These are phyloP conservation scores for Drosophila nr. fundita DNA, from an alignment of 2,888 invertebrate species.

Conservation along the genomic window DNA sequence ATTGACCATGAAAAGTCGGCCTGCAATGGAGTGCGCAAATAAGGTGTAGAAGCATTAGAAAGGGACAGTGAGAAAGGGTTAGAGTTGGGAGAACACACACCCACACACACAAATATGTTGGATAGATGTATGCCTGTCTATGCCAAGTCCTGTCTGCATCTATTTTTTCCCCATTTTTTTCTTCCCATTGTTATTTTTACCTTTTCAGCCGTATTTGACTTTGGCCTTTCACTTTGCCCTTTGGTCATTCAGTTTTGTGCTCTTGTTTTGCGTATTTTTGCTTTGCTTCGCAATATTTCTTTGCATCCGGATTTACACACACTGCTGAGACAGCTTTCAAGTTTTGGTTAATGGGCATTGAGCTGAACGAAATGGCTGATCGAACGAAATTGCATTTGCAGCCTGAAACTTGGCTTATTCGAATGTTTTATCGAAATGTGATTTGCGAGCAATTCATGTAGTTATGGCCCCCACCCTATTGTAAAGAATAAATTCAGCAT, in stretches of 20 bases:
- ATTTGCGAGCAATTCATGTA: slow-evolving; percentile 16
- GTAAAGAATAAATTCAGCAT: background rate
- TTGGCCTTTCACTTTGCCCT: slow-evolving; percentile 29
- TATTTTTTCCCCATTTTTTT: background rate
- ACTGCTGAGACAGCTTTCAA: slow-evolving; percentile 23
- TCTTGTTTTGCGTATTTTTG: slow-evolving; percentile 16
- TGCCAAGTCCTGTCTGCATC: slow-evolving; percentile 1
- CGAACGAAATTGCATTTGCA: slow-evolving; percentile 10
- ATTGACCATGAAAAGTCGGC: slow-evolving; percentile 93
- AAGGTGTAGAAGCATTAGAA: slow-evolving; percentile 22
- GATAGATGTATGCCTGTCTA: background rate
- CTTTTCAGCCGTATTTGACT: slow-evolving; percentile 13
- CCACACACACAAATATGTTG: background rate
- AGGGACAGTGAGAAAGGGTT: slow-evolving; percentile 5
- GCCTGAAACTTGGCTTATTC: slow-evolving; percentile 20
- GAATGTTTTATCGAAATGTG: background rate
- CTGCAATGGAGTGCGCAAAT: slow-evolving; percentile 79
- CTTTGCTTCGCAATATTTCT: slow-evolving; percentile 25
- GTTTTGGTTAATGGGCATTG: slow-evolving; percentile 23
- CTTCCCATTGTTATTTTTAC: background rate
- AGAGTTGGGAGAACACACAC: background rate
- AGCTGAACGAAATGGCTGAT: background rate
- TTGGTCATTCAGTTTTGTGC: slow-evolving; percentile 16
- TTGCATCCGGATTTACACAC: background rate
- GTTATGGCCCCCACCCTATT: background rate